phyloP scores from a whole-genome alignment of 2,797 vertebrate genomes.

The Sylvia borin region DNA sequence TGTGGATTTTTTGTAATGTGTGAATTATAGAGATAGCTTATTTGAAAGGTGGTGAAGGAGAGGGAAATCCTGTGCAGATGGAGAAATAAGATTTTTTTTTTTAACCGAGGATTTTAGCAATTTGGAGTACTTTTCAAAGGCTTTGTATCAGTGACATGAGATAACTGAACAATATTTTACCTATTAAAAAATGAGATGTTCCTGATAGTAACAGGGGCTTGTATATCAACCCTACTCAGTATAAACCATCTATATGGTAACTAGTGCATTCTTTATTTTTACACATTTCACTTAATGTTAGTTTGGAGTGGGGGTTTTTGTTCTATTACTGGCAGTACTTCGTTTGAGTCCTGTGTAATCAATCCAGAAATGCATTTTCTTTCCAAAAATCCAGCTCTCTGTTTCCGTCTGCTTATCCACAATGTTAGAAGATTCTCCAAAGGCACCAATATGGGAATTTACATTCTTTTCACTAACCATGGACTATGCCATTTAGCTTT shows the following conservation, averaged over 20 bases:
- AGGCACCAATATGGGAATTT: neutral
- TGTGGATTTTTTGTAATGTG: neutral
- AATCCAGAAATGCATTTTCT: neutral
- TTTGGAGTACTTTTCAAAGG: neutral
- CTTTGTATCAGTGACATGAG: neutral
- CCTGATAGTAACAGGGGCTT: neutral
- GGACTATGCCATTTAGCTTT: neutral
- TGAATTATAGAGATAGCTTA: slow-evolving; percentile 34
- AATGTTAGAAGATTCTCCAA: neutral
- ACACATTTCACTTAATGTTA: neutral
- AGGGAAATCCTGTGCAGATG: neutral
- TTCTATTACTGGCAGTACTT: neutral
- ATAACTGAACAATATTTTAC: neutral
- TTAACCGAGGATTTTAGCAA: neutral
- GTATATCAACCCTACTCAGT: neutral
- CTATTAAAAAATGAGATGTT: neutral
- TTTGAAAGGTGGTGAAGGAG: slow-evolving; percentile 24
- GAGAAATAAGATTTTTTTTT: neutral
- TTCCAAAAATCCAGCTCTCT: neutral
- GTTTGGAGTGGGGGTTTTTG: neutral
- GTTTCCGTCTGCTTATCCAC: neutral
- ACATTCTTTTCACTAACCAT: neutral
- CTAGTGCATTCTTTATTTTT: neutral
- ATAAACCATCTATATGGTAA: neutral
- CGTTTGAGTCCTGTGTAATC: neutral